Evolutionary conservation across 2,888 invertebrate species (phyloP).

Genomic region (Acutogordius australiensis): DNA sequence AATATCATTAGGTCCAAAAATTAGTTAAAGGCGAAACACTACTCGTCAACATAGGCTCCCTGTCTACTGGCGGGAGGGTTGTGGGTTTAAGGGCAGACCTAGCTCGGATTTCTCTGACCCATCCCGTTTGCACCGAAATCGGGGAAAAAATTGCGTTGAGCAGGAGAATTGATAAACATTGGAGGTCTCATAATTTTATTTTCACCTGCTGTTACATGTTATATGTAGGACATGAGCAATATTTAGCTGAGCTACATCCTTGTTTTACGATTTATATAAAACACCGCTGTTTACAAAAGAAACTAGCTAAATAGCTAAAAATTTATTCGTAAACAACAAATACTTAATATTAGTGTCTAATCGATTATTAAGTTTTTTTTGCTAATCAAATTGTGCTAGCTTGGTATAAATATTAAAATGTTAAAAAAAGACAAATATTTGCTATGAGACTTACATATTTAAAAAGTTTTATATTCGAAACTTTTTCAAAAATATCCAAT

Average conservation of each 20-base stretch:
- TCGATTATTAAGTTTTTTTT: too few species aligned
- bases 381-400: too few species aligned
- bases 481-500: too few species aligned
- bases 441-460: too few species aligned
- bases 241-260: not conserved
- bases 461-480: too few species aligned
- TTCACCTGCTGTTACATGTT: not conserved
- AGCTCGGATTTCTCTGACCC: constrained; percentile 78
- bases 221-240: not conserved
- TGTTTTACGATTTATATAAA: too few species aligned
- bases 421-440: too few species aligned
- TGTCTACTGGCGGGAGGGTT: constrained; percentile 62
- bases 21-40: constrained; percentile 60
- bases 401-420: too few species aligned
- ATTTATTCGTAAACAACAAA: too few species aligned
- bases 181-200: constrained; percentile 38
- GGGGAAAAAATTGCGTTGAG: constrained; percentile 98
- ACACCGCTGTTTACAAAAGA: too few species aligned
- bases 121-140: constrained; percentile 90
- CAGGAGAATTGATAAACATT: constrained; percentile 90
- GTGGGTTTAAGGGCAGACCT: constrained; percentile 28
- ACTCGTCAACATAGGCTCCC: constrained; percentile 86
- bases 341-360: too few species aligned
- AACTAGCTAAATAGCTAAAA: too few species aligned
- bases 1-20: constrained; percentile 41